These are phyloP conservation scores for Vandiemenella viatica DNA, from an alignment of 2,888 invertebrate genomes.

Conservation along the genomic window DNA sequence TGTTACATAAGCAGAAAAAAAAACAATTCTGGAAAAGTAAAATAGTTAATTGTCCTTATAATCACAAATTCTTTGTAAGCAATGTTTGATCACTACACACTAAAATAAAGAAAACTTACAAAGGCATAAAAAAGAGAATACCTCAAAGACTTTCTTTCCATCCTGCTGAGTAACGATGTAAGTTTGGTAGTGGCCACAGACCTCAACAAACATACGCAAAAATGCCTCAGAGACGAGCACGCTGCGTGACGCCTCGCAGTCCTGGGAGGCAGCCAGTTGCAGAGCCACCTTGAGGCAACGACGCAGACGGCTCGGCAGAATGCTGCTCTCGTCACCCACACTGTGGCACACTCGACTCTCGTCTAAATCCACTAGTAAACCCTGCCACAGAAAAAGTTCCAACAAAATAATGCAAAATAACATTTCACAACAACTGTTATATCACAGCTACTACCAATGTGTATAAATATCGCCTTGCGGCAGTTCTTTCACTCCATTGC, in stretches of 20 bases:
- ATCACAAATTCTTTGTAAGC: too few relatives aligned
- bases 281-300: conserved; percentile 50
- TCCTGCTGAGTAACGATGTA: conserved; percentile 35
- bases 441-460: too few relatives aligned
- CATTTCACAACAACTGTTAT: too few relatives aligned
- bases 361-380: conserved; percentile 60
- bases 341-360: conserved; percentile 43
- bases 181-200: conserved; percentile 52
- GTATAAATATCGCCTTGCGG: too few relatives aligned
- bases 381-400: conserved; percentile 41
- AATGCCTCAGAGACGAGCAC: conserved; percentile 67
- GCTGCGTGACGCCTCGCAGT: conserved; percentile 42
- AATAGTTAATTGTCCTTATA: too few relatives aligned
- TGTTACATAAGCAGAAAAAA: too few relatives aligned
- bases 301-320: conserved; percentile 52
- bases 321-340: conserved; percentile 62
- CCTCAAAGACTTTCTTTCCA: conserved; percentile 30
- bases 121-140: too few relatives aligned
- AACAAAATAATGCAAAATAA: too few relatives aligned
- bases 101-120: too few relatives aligned
- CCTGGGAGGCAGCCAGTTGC: conserved; percentile 27
- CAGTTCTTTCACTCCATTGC: too few relatives aligned
- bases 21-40: too few relatives aligned
- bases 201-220: conserved; percentile 59
- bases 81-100: too few relatives aligned